Evolutionary conservation across 1,140 invertebrate genomes (phyloP).

Genomic region (Phenacoccus solenopsis): DNA sequence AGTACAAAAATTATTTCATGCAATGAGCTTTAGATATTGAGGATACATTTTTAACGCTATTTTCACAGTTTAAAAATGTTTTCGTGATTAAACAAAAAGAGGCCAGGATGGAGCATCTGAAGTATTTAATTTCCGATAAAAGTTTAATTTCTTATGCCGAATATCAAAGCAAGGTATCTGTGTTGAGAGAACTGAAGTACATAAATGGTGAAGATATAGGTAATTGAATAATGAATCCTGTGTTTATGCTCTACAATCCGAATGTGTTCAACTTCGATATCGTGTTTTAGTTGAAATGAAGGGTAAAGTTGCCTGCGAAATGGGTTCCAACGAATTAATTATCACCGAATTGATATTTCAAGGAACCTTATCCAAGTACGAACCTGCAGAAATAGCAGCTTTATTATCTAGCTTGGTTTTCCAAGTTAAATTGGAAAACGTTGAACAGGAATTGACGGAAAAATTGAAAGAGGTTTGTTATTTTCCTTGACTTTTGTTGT

Average conservation of each 20-base stretch:
- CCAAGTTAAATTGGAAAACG: slow-evolving; percentile 54
- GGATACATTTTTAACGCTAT: too few species aligned
- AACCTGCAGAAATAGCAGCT: slow-evolving; percentile 83
- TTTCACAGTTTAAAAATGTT: slow-evolving; percentile 52
- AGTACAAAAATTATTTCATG: too few species aligned
- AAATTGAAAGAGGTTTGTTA: not conserved
- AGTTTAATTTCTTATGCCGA: too few species aligned
- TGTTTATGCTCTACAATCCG: too few species aligned
- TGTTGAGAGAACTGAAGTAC: slow-evolving; percentile 66
- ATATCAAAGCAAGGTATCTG: slow-evolving; percentile 39
- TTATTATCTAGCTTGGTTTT: slow-evolving; percentile 83
- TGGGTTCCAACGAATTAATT: slow-evolving; percentile 83
- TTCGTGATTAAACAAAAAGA: slow-evolving; percentile 58
- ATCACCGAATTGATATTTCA: slow-evolving; percentile 93
- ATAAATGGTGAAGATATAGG: not conserved
- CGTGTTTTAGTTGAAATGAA: slow-evolving; percentile 57
- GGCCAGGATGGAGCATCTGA: slow-evolving; percentile 53
- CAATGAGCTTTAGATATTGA: too few species aligned
- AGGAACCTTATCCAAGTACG: slow-evolving; percentile 73
- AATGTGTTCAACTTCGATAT: slow-evolving; percentile 11
- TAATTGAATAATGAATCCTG: not conserved
- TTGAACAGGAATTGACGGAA: not conserved
- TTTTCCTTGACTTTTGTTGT: too few species aligned
- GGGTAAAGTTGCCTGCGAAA: slow-evolving; percentile 88
- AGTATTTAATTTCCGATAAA: slow-evolving; percentile 51